These are phyloP conservation scores for Aselliscus stoliczkanus DNA, from an alignment of 2,797 vertebrate species.

Conservation along the genomic window DNA sequence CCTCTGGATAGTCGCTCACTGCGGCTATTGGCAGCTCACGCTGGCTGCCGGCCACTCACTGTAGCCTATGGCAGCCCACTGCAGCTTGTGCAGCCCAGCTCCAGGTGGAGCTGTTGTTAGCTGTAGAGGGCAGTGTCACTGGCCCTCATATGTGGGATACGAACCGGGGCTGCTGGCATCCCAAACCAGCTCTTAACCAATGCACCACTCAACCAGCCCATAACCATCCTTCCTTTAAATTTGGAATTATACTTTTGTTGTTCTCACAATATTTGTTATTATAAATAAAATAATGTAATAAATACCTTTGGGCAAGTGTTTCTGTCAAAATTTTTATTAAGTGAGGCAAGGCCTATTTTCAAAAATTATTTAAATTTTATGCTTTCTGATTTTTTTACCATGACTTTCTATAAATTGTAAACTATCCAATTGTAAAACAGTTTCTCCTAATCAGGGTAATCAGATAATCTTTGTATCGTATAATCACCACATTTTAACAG, in stretches of 20 bases:
- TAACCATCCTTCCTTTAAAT: neutral
- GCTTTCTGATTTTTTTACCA: neutral
- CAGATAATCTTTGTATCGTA: neutral
- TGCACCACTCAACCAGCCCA: too few species aligned
- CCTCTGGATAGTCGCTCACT: too few species aligned
- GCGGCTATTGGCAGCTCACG: too few species aligned
- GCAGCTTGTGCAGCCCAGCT: too few species aligned
- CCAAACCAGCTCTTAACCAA: too few species aligned
- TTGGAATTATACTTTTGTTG: neutral
- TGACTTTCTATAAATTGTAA: neutral
- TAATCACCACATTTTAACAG: conserved; percentile 11
- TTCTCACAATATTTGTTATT: neutral
- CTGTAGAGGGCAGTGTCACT: too few species aligned
- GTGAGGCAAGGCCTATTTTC: neutral
- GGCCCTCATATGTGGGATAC: too few species aligned
- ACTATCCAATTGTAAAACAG: neutral
- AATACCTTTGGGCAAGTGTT: neutral
- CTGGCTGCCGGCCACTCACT: too few species aligned
- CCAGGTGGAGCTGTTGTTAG: too few species aligned
- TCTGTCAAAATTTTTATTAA: neutral
- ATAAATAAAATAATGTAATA: neutral
- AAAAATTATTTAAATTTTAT: neutral
- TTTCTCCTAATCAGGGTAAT: neutral
- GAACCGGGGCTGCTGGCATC: too few species aligned
- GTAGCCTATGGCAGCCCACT: too few species aligned